Conservation (phyloP, 2,888 invertebrate species). For the Ypsolopha scabrella region DNA sequence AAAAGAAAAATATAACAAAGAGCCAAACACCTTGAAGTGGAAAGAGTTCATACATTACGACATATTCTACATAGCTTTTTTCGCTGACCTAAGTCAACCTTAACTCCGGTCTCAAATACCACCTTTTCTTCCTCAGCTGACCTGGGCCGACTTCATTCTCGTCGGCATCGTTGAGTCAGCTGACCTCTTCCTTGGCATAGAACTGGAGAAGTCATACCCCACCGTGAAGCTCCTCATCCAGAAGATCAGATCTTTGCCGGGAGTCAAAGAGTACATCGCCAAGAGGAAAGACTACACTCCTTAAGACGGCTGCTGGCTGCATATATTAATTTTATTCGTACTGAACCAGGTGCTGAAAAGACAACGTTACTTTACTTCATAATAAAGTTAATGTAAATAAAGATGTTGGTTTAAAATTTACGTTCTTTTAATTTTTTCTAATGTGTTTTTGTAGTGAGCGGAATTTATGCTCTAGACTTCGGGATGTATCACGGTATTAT, state of each 20-base stretch:
- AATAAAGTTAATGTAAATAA: too few species aligned
- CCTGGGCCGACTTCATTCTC: conserved; percentile 51
- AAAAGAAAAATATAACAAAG: too few species aligned
- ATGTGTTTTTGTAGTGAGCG: too few species aligned
- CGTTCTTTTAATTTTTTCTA: too few species aligned
- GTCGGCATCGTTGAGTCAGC: conserved; percentile 39
- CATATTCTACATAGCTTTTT: neutral
- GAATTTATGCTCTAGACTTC: too few species aligned
- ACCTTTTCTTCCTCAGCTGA: conserved; percentile 26
- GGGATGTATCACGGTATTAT: too few species aligned
- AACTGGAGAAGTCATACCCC: conserved; percentile 41
- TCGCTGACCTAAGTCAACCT: neutral
- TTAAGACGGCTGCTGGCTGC: conserved; percentile 3
- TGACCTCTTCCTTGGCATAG: conserved; percentile 26
- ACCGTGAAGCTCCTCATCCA: conserved; percentile 23
- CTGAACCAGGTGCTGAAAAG: too few species aligned
- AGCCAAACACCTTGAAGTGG: too few species aligned
- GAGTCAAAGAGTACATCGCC: conserved; percentile 45
- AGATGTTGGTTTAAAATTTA: too few species aligned
- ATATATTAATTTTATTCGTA: too few species aligned
- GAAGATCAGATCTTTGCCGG: conserved; percentile 31
- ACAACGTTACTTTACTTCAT: too few species aligned
- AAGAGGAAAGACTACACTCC: conserved; percentile 24
- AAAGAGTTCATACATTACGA: neutral
- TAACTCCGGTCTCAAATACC: too few species aligned